Evolutionary conservation across 2,888 invertebrate genomes (phyloP).

Genomic region (Phorcus lineatus): DNA sequence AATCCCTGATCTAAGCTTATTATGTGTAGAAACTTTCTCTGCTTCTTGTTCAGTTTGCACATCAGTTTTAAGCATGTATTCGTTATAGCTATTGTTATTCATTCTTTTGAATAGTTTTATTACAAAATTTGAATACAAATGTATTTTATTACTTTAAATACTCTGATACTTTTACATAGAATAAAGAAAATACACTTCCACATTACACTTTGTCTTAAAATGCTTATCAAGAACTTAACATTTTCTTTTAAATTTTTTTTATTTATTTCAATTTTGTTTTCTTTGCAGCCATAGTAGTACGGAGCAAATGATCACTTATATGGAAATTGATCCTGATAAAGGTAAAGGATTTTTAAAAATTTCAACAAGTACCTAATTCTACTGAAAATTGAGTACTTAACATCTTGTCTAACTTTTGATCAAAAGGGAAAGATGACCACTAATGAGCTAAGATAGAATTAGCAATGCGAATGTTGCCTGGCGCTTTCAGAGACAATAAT

Average conservation of each 20-base stretch:
- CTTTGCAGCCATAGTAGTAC: constrained; percentile 69
- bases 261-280: background rate
- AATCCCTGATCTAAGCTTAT: too few relatives aligned
- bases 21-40: too few relatives aligned
- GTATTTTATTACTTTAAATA: background rate
- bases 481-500: too few relatives aligned
- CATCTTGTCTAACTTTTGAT: too few relatives aligned
- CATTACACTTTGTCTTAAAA: too few relatives aligned
- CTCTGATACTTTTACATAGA: background rate
- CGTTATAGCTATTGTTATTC: background rate
- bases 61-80: background rate
- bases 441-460: too few relatives aligned
- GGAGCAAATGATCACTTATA: constrained; percentile 79
- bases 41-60: background rate
- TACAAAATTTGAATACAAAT: background rate
- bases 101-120: background rate
- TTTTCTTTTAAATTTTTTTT: background rate
- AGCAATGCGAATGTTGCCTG: too few relatives aligned
- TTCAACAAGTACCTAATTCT: too few relatives aligned
- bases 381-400: too few relatives aligned
- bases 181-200: too few relatives aligned
- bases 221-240: too few relatives aligned
- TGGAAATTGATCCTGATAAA: constrained; percentile 80
- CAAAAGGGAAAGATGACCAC: too few relatives aligned
- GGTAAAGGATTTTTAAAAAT: constrained; percentile 36